phyloP scores from a whole-genome alignment of 64 coral and sea anemone species.

The Orbicella faveolata region DNA sequence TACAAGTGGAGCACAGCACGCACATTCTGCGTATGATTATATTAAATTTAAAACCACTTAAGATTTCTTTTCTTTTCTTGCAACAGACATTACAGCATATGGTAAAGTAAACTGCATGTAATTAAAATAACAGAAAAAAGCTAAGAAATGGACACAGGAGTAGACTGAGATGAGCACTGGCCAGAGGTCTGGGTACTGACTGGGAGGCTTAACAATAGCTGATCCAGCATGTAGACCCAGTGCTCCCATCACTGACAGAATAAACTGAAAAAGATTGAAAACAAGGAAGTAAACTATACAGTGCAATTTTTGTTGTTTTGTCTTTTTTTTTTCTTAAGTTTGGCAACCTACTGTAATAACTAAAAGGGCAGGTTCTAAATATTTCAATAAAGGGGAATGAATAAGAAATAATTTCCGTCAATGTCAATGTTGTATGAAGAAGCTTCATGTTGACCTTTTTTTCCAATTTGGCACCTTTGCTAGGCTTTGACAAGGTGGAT shows the following conservation, averaged over 20 bases:
- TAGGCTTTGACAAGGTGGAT: too few relatives aligned
- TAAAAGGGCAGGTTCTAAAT: too few relatives aligned
- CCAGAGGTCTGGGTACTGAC: conserved; percentile 85
- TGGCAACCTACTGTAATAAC: too few relatives aligned
- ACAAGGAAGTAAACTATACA: background rate
- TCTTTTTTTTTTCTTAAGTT: too few relatives aligned
- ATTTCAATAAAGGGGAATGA: too few relatives aligned
- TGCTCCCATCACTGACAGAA: conserved; percentile 61
- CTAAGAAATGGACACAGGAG: conserved; percentile 77
- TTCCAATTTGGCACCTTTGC: too few relatives aligned
- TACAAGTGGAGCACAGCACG: too few relatives aligned
- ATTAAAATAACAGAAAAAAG: conserved; percentile 86
- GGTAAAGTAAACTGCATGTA: conserved; percentile 82
- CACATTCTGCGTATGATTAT: too few relatives aligned
- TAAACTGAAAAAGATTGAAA: conserved; percentile 64
- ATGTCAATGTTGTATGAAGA: too few relatives aligned
- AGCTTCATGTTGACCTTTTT: too few relatives aligned
- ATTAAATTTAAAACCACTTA: background rate
- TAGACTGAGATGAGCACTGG: conserved; percentile 97
- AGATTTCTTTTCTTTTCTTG: conserved; percentile 50
- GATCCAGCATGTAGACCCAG: conserved; percentile 56
- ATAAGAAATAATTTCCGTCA: too few relatives aligned
- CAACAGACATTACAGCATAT: conserved; percentile 20
- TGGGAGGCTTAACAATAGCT: conserved; percentile 51
- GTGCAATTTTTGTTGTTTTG: too few relatives aligned